These are phyloP conservation scores for Anisognathus igniventris DNA, from an alignment of 2,797 vertebrate genomes.

Conservation along the genomic window DNA sequence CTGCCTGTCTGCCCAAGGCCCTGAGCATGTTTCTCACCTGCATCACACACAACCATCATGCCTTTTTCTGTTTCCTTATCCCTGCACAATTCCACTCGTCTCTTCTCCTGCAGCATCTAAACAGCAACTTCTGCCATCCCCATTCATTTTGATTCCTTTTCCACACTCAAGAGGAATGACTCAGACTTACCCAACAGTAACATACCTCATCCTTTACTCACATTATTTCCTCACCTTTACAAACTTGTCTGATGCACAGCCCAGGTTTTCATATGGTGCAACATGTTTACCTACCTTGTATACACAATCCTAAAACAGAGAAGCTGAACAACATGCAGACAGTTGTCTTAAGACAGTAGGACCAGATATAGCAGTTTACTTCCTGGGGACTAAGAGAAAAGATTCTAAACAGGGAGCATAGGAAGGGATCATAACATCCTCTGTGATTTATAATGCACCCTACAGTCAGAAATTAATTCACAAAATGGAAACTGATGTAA, in stretches of 20 bases:
- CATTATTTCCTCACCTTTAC: not conserved
- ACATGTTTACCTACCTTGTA: not conserved
- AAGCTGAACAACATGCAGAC: not conserved
- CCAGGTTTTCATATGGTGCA: not conserved
- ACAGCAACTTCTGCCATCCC: not conserved
- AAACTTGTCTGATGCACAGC: not conserved
- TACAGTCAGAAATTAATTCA: not conserved
- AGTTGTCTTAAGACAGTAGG: not conserved
- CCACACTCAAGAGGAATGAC: not conserved
- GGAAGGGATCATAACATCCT: not conserved
- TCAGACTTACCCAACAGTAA: not conserved
- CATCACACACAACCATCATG: not conserved
- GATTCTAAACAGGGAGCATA: not conserved
- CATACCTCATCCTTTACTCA: not conserved
- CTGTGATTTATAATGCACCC: not conserved
- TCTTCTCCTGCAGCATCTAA: not conserved
- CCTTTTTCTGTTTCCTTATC: not conserved
- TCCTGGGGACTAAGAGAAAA: not conserved
- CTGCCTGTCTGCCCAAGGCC: not conserved
- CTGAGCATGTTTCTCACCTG: not conserved
- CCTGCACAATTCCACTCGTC: fast-evolving
- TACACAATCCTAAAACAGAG: not conserved
- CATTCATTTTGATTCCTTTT: not conserved
- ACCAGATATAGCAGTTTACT: not conserved
- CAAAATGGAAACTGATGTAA: not conserved